Conservation (phyloP, 2,113 vertebrate species). For the Zosterops lateralis region DNA sequence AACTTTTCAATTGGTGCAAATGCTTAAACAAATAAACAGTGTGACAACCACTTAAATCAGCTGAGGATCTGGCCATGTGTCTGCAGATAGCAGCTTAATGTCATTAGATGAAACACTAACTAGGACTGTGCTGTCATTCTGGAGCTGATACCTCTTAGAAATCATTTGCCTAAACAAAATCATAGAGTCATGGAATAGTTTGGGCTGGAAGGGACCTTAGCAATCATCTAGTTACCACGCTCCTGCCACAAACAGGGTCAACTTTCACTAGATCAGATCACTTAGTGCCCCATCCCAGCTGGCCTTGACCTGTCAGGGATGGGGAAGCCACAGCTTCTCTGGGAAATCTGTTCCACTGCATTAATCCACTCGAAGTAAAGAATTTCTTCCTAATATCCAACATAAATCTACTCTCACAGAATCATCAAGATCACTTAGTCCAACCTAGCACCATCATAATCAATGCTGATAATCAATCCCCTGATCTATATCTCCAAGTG, state of each 20-base stretch:
- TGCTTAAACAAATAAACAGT: background rate
- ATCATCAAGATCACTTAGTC: background rate
- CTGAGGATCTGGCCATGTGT: background rate
- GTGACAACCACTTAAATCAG: background rate
- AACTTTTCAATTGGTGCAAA: background rate
- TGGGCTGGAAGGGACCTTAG: background rate
- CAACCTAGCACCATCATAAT: background rate
- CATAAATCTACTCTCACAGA: background rate
- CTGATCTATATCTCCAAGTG: background rate
- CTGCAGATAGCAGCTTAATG: background rate
- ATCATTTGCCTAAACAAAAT: background rate
- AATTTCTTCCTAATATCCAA: background rate
- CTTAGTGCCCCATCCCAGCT: background rate
- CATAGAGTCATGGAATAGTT: background rate
- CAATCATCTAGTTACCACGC: no score
- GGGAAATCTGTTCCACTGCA: no score
- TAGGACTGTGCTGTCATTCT: background rate
- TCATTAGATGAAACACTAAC: background rate
- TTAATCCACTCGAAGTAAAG: background rate
- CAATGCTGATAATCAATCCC: no score
- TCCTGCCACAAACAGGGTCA: background rate
- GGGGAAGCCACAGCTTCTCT: background rate
- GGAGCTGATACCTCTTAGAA: background rate
- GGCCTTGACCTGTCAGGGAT: background rate
- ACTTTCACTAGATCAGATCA: background rate